phyloP scores from a whole-genome alignment of 2,113 vertebrate species.

The Gallinago paraguaiae region DNA sequence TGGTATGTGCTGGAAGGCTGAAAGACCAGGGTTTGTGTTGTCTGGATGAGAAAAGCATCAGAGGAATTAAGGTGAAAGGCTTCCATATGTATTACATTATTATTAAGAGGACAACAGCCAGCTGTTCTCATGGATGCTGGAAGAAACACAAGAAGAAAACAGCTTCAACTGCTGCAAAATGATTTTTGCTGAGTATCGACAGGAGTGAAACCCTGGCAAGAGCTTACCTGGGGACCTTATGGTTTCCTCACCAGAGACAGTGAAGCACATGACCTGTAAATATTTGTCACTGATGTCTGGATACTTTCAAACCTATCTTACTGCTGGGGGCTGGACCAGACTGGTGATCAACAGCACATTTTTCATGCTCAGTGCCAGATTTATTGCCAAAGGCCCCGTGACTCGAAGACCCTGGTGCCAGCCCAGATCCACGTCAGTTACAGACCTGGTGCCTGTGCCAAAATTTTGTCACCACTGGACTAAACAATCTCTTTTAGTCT shows the following conservation, averaged over 20 bases:
- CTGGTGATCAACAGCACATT: background rate
- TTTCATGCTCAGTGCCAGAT: background rate
- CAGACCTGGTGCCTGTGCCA: background rate
- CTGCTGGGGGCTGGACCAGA: background rate
- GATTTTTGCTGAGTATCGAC: rapidly evolving
- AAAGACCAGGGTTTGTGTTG: background rate
- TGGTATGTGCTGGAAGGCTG: background rate
- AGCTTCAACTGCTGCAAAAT: background rate
- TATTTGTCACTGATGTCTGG: background rate
- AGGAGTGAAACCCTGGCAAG: background rate
- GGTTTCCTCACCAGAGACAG: background rate
- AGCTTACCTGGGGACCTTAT: background rate
- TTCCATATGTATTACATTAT: background rate
- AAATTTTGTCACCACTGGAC: background rate
- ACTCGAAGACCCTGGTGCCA: background rate
- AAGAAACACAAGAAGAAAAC: background rate
- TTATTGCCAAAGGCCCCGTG: background rate
- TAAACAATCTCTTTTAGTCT: background rate
- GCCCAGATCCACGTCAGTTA: background rate
- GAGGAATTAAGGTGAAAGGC: background rate
- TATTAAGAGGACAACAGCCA: background rate
- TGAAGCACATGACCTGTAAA: background rate
- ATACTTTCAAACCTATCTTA: background rate
- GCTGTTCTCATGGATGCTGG: background rate
- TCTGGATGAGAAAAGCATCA: background rate